Conservation (phyloP, 2,113 vertebrate genomes). For the Entosphenus tridentatus region DNA sequence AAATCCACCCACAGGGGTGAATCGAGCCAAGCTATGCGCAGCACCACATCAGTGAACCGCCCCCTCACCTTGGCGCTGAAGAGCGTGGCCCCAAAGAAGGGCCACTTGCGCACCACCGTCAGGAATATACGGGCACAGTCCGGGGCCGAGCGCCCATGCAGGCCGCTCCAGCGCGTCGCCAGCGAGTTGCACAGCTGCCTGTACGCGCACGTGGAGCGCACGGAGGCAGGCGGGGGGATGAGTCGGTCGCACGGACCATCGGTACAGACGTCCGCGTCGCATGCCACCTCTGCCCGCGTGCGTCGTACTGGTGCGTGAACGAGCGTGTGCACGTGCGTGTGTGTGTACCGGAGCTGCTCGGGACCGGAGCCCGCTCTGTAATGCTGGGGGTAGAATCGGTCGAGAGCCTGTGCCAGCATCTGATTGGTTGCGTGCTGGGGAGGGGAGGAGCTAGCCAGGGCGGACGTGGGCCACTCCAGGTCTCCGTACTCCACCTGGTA, state of each 20-base stretch:
- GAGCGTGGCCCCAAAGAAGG: constrained; percentile 68
- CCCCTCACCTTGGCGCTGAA: constrained; percentile 52
- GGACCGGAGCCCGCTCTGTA: constrained; percentile 48
- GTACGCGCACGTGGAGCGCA: constrained; percentile 4
- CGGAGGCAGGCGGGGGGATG: no score
- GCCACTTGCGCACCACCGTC: constrained; percentile 76
- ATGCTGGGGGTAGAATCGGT: constrained; percentile 73
- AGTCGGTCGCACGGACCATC: no score
- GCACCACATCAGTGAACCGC: no score
- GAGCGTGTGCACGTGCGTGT: not conserved
- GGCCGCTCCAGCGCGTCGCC: constrained; percentile 64
- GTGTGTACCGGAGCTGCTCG: constrained; percentile 57
- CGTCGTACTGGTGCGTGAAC: not conserved
- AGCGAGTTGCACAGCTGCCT: constrained; percentile 63
- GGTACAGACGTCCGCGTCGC: no score
- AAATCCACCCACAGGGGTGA: no score
- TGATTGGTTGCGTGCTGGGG: constrained; percentile 47
- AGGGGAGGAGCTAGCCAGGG: constrained; percentile 22
- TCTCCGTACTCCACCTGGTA: constrained; percentile 70
- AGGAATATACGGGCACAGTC: constrained; percentile 83
- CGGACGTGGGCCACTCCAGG: constrained; percentile 63
- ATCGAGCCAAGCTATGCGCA: no score
- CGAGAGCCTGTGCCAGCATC: constrained; percentile 62
- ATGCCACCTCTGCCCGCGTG: not conserved
- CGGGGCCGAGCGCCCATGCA: constrained; percentile 44